Conservation (phyloP, 2,888 invertebrate species). For the Scaptomyza reducta region DNA sequence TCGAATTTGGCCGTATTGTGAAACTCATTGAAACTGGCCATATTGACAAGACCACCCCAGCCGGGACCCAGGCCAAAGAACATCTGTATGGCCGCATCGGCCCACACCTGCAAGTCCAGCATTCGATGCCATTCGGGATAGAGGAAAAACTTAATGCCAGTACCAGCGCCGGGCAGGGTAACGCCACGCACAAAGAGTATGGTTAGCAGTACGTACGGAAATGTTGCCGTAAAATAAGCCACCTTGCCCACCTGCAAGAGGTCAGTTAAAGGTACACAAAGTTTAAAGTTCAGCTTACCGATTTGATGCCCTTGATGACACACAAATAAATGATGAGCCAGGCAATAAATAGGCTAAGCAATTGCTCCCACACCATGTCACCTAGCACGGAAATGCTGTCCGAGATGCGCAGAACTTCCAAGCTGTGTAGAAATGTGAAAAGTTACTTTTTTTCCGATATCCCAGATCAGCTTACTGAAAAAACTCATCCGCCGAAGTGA, state of each 20-base stretch:
- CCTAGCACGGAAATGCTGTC: conserved; percentile 90
- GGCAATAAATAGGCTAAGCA: conserved; percentile 89
- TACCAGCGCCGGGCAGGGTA: conserved; percentile 91
- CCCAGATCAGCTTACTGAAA: conserved; percentile 87
- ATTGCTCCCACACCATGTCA: conserved; percentile 91
- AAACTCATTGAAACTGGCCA: conserved; percentile 93
- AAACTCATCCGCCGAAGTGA: conserved; percentile 92
- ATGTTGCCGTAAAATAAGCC: conserved; percentile 94
- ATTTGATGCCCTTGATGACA: conserved; percentile 94
- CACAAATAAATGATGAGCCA: conserved; percentile 94
- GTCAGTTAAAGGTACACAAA: neutral
- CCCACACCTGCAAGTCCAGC: conserved; percentile 93
- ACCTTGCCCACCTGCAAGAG: conserved; percentile 82
- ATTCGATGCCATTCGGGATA: conserved; percentile 92
- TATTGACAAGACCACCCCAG: conserved; percentile 93
- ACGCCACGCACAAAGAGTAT: conserved; percentile 90
- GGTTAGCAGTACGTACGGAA: conserved; percentile 91
- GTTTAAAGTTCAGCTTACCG: conserved; percentile 82
- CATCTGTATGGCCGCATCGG: conserved; percentile 96
- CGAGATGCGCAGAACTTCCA: conserved; percentile 91
- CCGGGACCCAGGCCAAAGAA: conserved; percentile 96
- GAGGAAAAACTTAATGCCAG: conserved; percentile 91
- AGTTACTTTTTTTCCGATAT: too few species aligned
- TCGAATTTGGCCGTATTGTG: conserved; percentile 88
- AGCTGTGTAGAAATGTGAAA: conserved; percentile 85